Conservation (phyloP, 1,140 invertebrate genomes). For the Cherax quadricarinatus region DNA sequence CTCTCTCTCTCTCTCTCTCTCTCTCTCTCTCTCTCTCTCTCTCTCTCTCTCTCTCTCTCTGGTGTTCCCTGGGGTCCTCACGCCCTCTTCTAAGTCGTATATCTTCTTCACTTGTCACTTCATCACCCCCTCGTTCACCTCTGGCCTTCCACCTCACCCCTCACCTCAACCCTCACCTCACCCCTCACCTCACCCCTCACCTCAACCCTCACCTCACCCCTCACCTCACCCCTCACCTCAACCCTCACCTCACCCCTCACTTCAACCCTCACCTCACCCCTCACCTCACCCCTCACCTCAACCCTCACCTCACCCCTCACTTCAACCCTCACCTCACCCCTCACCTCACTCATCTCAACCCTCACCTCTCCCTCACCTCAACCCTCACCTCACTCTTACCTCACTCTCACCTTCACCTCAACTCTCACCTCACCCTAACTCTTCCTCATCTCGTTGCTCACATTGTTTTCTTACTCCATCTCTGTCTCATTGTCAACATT, state of each 20-base stretch:
- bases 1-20: neutral
- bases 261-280: too few relatives aligned
- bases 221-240: neutral
- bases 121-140: neutral
- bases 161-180: neutral
- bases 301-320: neutral
- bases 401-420: neutral
- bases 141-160: neutral
- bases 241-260: neutral
- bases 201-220: neutral
- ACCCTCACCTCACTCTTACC: neutral
- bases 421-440: neutral
- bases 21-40: neutral
- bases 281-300: neutral
- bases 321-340: neutral
- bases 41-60: neutral
- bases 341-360: neutral
- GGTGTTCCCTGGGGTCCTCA: neutral
- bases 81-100: too few relatives aligned
- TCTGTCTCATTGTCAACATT: neutral
- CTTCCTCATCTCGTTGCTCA: neutral
- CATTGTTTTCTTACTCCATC: neutral
- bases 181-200: neutral
- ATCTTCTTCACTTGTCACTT: neutral
- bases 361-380: neutral